Evolutionary conservation across 2,113 vertebrate genomes (phyloP).

Genomic region (Passer montanus): DNA sequence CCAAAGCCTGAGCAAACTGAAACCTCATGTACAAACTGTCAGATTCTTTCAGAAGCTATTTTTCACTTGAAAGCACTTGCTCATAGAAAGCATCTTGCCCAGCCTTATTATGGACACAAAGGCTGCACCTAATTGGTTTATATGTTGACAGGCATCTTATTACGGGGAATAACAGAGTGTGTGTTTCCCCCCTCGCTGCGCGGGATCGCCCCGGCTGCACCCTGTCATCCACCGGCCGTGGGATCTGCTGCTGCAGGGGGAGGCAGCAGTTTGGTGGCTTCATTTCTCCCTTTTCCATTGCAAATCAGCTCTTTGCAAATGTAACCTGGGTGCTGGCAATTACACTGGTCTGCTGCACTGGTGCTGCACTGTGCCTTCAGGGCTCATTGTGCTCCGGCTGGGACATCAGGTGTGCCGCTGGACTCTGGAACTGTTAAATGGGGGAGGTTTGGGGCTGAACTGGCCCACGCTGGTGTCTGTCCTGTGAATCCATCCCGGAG

Average conservation of each 20-base stretch:
- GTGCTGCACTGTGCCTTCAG: accelerated
- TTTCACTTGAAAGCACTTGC: conserved; percentile 58
- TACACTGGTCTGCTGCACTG: accelerated
- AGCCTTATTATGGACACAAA: not conserved
- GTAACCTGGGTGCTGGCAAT: not conserved
- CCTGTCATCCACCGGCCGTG: accelerated
- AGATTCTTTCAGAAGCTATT: conserved; percentile 49
- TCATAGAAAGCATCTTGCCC: not conserved
- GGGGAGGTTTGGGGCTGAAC: not conserved
- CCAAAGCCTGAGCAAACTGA: conserved; percentile 14
- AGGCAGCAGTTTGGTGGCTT: not conserved
- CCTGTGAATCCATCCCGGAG: not conserved
- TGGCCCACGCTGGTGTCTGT: not conserved
- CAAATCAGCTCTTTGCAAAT: not conserved
- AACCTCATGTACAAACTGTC: conserved; percentile 54
- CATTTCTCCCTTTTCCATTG: not conserved
- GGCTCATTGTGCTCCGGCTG: accelerated
- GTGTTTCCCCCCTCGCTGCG: not conserved
- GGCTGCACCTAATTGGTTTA: conserved; percentile 50
- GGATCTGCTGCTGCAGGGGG: not conserved
- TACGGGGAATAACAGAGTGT: not conserved
- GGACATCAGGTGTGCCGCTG: not conserved
- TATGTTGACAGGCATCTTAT: conserved; percentile 16
- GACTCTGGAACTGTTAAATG: accelerated
- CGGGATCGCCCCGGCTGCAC: accelerated